Base-by-base conservation (phyloP, 1,140 invertebrate genomes). In the Dendrolimus kikuchii region DNA sequence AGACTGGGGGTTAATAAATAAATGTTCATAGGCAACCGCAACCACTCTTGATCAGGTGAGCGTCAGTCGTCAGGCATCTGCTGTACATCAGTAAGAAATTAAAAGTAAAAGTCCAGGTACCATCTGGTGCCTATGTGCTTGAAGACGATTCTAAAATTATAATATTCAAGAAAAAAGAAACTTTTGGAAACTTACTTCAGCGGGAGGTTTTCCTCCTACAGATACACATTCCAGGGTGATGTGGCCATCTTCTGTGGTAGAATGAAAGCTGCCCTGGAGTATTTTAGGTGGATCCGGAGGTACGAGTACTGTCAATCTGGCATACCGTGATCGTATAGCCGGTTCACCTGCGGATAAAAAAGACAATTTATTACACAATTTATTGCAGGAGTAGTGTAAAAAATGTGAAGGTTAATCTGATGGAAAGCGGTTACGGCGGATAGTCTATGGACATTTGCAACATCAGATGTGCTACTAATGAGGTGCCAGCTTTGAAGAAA, bases 151-250 rank as follows among this genome's bases (percentile, higher is more conserved):
- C 43, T 10, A 44, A 44, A 5, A n/a, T 10, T 10, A 8, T 9
- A 8, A 40, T 49, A 37, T 36, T 42, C 40, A 9, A 42, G 40
- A 51, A 51, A 46, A 23, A 23, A 3, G 1, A 23, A 23, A 23
- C 1, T 23, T 23, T 23, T 43, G n/a, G 49, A 38, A 57, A 73
- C 89, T 92, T 90, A 94, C 94, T 91, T 96, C 95, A 7, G 96
- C 95, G 0, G 95, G 93, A 9, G 97, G 97, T 81, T 98, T 98
- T 44, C 96, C 96, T 36, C 93, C 95, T 54, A 92, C 88, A 57
- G 96, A 97, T 39, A 95, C 90, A 82, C 97, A 98, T 68, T 96
- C 95, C 69, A 99, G 88, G 78, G 96, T 94, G 48, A 97, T 93
- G 67, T 95, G 93, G 59, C 93, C 91, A 81, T 97, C 96, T 77